Percentiles rank a stretch among this genome's conserved stretches.
Evolutionary conservation across 2,888 invertebrate species (phyloP).

Genomic region (Anthrax anthrax): DNA sequence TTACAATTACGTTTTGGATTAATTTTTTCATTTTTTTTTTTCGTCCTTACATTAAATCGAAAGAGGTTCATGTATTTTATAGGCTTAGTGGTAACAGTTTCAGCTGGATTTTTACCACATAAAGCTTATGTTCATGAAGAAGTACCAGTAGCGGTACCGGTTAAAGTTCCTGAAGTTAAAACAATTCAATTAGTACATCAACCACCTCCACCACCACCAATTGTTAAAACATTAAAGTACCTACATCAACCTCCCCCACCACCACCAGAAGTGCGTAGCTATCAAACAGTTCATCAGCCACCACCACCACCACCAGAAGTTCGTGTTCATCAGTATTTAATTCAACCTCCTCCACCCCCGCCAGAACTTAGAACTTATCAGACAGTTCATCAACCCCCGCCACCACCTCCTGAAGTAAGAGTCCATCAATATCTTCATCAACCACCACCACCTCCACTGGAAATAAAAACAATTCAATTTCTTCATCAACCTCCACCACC

Average conservation of each 20-base stretch:
- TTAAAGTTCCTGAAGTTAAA: background rate
- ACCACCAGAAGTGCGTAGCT: background rate
- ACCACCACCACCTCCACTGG: background rate
- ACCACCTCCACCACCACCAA: constrained; percentile 3
- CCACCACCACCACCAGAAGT: background rate
- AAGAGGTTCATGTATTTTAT: background rate
- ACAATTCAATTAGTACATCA: background rate
- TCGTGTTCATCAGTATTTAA: background rate
- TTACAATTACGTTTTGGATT: too few species aligned
- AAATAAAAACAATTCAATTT: background rate
- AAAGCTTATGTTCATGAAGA: constrained; percentile 1
- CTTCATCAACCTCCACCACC: constrained; percentile 4
- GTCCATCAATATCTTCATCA: background rate
- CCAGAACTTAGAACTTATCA: constrained; percentile 3
- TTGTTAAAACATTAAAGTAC: background rate
- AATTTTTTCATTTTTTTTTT: too few species aligned
- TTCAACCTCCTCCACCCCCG: background rate
- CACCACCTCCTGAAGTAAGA: constrained; percentile 5
- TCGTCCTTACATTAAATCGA: background rate
- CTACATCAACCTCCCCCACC: background rate
- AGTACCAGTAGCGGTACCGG: background rate
- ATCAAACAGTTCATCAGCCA: background rate
- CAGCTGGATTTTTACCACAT: background rate
- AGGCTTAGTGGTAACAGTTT: background rate
- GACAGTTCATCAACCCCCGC: background rate